A percentile compares a stretch with the other conserved stretches of the same genome.
These are phyloP conservation scores for Drosophila albomicans DNA, from an alignment of 1,140 invertebrate species.

Conservation along the genomic window DNA sequence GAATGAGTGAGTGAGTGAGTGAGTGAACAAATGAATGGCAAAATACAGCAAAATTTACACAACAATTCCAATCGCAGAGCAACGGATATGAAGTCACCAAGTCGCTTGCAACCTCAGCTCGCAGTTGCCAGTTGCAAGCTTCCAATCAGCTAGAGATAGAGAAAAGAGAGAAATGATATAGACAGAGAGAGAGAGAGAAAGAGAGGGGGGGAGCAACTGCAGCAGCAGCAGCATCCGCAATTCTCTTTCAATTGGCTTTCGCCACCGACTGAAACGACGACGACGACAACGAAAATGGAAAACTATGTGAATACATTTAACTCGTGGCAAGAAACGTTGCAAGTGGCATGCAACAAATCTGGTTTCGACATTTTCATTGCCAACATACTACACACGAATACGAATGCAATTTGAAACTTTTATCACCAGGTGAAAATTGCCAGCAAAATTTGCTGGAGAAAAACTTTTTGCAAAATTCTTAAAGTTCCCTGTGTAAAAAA, in stretches of 20 bases:
- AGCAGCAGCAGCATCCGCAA: conserved; percentile 36
- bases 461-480: not conserved
- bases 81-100: conserved; percentile 46
- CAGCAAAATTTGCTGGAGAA: conserved; percentile 1
- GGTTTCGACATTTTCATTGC: conserved; percentile 17
- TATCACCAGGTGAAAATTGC: conserved; percentile 35
- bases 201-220: not conserved
- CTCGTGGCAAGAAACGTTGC: conserved; percentile 3
- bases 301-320: conserved; percentile 28
- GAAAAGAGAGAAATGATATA: not conserved
- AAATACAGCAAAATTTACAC: conserved; percentile 36
- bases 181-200: not conserved
- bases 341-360: conserved; percentile 16
- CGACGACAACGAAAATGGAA: conserved; percentile 43
- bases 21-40: conserved; percentile 30
- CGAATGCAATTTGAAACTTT: conserved; percentile 22
- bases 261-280: conserved; percentile 12
- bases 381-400: not conserved
- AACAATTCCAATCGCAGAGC: conserved; percentile 33
- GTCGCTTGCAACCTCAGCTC: conserved; percentile 10
- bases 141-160: conserved; percentile 1
- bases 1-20: not conserved
- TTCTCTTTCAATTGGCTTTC: conserved; percentile 51
- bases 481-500: not conserved
- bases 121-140: conserved; percentile 2